Base-by-base conservation (phyloP, 2,113 vertebrate genomes). In the Corydoras sp. region DNA sequence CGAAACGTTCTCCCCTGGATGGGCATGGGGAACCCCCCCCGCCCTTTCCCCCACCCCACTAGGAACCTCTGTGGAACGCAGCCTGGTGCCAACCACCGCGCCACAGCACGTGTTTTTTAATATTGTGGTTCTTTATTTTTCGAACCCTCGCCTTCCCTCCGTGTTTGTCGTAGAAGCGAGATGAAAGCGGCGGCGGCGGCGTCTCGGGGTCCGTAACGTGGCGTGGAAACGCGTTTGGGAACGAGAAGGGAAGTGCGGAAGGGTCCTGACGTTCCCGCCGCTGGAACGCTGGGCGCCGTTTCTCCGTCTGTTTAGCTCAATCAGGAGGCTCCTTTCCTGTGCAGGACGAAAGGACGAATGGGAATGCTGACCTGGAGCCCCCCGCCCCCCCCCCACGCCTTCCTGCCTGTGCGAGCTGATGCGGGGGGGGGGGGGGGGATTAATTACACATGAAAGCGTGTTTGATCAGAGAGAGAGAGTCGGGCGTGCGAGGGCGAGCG, bases 321-420 rank as follows among this genome's bases (percentile, higher is more conserved):
- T 79, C 81, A 77, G 77, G 54, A 71, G 73, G 2, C 53, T 76
- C 53, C 69, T 88, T 78, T 87, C 86, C 81, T 81, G 76, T 24
- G 29, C 65, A 69, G 64, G 69, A 74, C 75, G 78, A 51, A 60
- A 69, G 64, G 69, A 74, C 75, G 78, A 51, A 60, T 30, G 48
- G 69, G 60, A 64, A 76, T 58, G 63, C 65, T 69, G 24, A 74
- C 49, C 73, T 43, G 14, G 50, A 43, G 58, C 9, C 71, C 58
- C 73, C n/a, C 76, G 66, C 69, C 78, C 62, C 75, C 13, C 76
- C 68, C 69, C 78, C 71, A 74, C 68, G 79, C 58, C 71, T 69
- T 73, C 62, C 35, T 43, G 35, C 35, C 35, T 43, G 4, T 2
- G 35, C 55, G 64, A 55, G 64, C 61, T 80, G 82, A 83, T 60